Evolutionary conservation across 2,888 invertebrate genomes (phyloP), one percentile per base, ranked within the genome.

Genomic region (Yponomeuta cagnagella): DNA sequence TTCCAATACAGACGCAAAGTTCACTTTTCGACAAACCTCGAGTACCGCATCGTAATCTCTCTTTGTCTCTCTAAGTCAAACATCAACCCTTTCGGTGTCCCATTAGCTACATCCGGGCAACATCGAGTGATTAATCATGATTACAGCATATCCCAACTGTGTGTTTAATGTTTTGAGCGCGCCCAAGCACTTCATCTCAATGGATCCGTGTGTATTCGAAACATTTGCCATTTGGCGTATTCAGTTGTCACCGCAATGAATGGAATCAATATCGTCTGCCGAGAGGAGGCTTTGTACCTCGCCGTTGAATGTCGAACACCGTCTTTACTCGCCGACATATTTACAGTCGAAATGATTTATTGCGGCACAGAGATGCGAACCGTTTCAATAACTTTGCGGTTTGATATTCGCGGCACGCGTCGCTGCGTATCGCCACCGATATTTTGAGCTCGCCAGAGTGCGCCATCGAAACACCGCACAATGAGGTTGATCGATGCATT

Each of bases 331-430:
- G 65, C n/a, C 33, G 65, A 31, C 65, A 33, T 65, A 12, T 65
- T 65, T 65, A 65, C 65, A 65, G 65, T 33, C 10, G 65, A 74
- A 75, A 84, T 86, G 86, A 87, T 87, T 87, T 85, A 87, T 86
- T 84, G 81, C 81, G 74, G 76, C 75, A 77, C 74, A 73, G 73
- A 79, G 75, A 80, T 77, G 79, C 78, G 77, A 77, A 77, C 73
- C 73, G 74, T 76, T 78, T 77, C 43, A 12, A 70, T 37, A 52
- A 58, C 71, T 68, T 70, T 63, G 63, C 63, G 37, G 37, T 37
- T 70, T 31, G 33, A 65, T 65, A 33, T 65, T 65, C 33, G 30
- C 65, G 9, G 10, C 5, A 30, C 23, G 64, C 31, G 64, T 58
- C 12, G 23, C 31, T 2, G 10, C 64, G 64, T 23, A 23, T 10